Base-by-base conservation (phyloP, 2,113 vertebrate species). In the Ammodytes dubius region DNA sequence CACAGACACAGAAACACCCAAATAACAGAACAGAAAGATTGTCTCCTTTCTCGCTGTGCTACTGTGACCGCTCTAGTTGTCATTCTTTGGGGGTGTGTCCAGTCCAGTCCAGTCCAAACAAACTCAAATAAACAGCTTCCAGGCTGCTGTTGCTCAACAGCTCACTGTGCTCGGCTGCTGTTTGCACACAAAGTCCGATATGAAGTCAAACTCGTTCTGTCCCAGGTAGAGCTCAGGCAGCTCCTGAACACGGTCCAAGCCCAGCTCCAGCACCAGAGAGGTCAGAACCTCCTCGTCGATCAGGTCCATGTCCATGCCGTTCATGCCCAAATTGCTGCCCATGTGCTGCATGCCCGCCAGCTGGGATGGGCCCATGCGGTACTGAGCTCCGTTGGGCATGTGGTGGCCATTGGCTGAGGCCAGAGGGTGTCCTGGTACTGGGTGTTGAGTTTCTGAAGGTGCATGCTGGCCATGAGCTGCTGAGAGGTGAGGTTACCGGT, bases 121-220 rank as follows among this genome's bases (percentile, higher is more conserved):
- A 79, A 47, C 71, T 72, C 39, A 77, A 63, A 27, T 27, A 27
- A 27, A 54, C 61, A 45, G 35, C 70, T 71, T 42, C 66, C 7
- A 5, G 35, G 17, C 42, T 4, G 17, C 57, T 71, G 27, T 40
- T n/a, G 27, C 89, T 98, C 95, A 98, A 61, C 97, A 99, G 91
- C 97, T 98, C 91, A 99, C 96, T 0, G 97, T 96, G 87, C 97
- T 98, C 12, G 97, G 95, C 79, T 98, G 97, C 86, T 98, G 97
- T 91, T 97, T 98, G 88, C 95, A 96, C 87, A 98, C 97, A 92
- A 98, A 97, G 96, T 99, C 98, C 46, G 97, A 96, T 84, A 98
- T 94, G 91, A 98, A 98, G 93, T 99, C 98, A 49, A 99, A 98
- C 93, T 99, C 98, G 42, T 99, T 99, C 93, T 99, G 98, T 93